Evolutionary conservation across 2,797 vertebrate genomes (phyloP), one percentile per base, ranked within the genome.

Genomic region (Alexandromys oeconomus): DNA sequence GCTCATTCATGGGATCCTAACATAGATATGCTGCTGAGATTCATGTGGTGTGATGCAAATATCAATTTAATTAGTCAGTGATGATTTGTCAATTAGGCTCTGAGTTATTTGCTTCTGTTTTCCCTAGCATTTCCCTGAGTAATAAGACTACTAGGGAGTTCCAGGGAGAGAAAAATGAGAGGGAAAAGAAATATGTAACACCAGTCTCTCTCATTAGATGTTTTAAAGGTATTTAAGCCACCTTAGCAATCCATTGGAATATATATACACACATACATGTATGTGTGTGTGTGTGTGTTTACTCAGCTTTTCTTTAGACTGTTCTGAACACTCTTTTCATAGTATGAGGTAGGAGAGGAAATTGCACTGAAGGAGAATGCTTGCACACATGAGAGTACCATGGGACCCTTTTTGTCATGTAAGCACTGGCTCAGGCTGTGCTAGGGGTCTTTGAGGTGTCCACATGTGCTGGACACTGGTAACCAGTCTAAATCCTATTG

Each of bases 81-180:
- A 67, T 51, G 17, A 91, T 37, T 92, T 84, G 67, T 84, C 76
- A 93, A 31, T 80, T 85, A 73, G 46, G 57, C 46, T 92, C 19
- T 76, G 79, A 71, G 67, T 74, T 25, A 46, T 67, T 94, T 86
- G 51, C 11, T 51, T 69, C n/a, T 77, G 1, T 0, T 89, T 87
- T 63, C 78, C 46, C 9, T 87, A 48, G 17, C 13, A 78, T 80
- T 69, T 96, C 48, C 79, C 43, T 87, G 21, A 23, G 69, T 87
- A 79, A 69, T 87, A 71, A 37, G 48, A 81, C 37, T 61, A 89
- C 43, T 69, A 88, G 48, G 27, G 12, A 46, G 54, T 17, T 51
- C 48, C 74, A 91, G 43, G 27, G 51, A 65, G 1, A 94, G n/a
- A 94, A 31, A 69, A 69, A 51, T 54, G 51, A 71, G 31, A 92